Evolutionary conservation across 2,888 invertebrate genomes (phyloP).

Genomic region (Eledona agricola): DNA sequence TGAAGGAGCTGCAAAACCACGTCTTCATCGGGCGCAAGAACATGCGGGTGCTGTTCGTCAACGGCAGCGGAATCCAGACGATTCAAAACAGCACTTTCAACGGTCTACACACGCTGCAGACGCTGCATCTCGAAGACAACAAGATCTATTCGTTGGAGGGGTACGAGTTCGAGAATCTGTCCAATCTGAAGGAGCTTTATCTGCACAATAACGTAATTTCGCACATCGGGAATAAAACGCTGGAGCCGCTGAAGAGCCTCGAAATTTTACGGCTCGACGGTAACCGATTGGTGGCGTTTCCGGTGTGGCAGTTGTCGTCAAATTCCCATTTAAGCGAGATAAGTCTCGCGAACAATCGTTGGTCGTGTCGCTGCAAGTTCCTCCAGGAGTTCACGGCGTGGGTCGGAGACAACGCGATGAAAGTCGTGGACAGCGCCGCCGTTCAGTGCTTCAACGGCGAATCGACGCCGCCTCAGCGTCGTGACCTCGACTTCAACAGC

Average conservation of each 20-base stretch:
- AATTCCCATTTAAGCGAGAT: conserved; percentile 77
- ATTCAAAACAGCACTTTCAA: conserved; percentile 92
- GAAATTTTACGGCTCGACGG: conserved; percentile 84
- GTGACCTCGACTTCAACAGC: conserved; percentile 83
- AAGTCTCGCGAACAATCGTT: conserved; percentile 83
- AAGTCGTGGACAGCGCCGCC: conserved; percentile 80
- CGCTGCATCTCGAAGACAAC: conserved; percentile 87
- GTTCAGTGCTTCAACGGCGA: conserved; percentile 85
- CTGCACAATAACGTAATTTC: conserved; percentile 85
- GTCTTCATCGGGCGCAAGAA: conserved; percentile 91
- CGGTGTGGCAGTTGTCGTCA: conserved; percentile 78
- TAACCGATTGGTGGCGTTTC: conserved; percentile 81
- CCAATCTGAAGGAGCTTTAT: conserved; percentile 81
- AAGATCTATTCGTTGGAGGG: conserved; percentile 81
- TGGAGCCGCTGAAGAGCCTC: conserved; percentile 78
- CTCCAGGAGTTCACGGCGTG: conserved; percentile 84
- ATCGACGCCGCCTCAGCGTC: conserved; percentile 76
- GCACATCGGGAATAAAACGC: conserved; percentile 82
- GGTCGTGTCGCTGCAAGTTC: conserved; percentile 92
- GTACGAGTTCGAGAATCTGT: conserved; percentile 84
- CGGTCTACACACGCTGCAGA: conserved; percentile 80
- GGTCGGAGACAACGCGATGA: conserved; percentile 82
- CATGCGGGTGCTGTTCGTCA: conserved; percentile 85
- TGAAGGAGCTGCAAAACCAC: conserved; percentile 84
- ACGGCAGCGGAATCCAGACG: conserved; percentile 82